Base-by-base conservation (phyloP, 35 echinoderm and acorn worm species). In the Patiria miniata region DNA sequence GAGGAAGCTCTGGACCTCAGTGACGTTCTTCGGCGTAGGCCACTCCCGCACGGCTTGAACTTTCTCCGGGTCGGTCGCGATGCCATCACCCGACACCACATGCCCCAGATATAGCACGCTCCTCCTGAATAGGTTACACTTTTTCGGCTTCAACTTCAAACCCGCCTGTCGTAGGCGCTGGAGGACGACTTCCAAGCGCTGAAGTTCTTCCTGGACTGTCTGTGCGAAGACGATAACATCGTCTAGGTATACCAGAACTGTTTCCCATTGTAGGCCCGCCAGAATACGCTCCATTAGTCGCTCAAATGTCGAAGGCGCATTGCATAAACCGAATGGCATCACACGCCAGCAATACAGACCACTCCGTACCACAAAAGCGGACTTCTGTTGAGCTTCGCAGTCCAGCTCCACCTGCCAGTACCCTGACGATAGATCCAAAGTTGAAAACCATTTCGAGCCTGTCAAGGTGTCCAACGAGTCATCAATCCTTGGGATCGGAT, bases 391-490 rank as follows among this genome's bases (percentile, higher is more conserved):
- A 53, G 44, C 78, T 6, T 39, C 78, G 26, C 52, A 37, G 38
- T 88, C 78, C 8, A 83, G 36, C n/a, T 79, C 50, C 8, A 88
- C 61, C 47, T 88, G 86, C 86, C 78, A 88, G 51, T 88, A 88
- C 23, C 86, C 78, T 30, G 57, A 37, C 22, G 78, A 14, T 22
- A 88, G 34, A 76, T 88, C 86, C 2, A 90, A 73, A 9, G 87
- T 90, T 10, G 80, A 60, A 40, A 90, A 84, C 21, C 33, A 68
- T 90, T 40, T 79, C 21, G 88, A 54, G 9, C 51, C 52, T 39
- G 80, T 81, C 26, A 90, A 76, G 32, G 80, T 54, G 30, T 90
- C 76, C 9, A 90, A 38, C 37, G 80, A 85, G 18, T 90, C 79
- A 22, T 90, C 88, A n/a, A n/a, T n/a, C n/a, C n/a, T n/a, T n/a